These are phyloP conservation scores for Meda fulgida DNA, from an alignment of 2,797 vertebrate species.

Conservation along the genomic window DNA sequence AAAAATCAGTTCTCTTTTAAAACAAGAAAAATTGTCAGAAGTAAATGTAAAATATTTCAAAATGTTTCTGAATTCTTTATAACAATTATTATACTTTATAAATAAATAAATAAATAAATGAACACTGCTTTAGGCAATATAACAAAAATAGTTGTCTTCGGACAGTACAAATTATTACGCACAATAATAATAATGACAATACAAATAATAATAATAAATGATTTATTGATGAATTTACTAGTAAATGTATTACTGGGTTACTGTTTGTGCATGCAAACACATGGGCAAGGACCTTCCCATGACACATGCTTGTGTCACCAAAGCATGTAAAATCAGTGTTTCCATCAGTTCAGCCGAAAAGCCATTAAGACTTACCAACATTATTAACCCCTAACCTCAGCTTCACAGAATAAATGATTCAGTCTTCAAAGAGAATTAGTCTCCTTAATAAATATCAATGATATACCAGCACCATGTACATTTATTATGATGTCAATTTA, in stretches of 20 bases:
- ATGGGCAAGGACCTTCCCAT: background rate
- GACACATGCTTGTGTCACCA: background rate
- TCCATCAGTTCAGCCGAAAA: slow-evolving; percentile 22
- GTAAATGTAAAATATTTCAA: background rate
- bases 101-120: background rate
- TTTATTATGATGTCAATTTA: slow-evolving; percentile 18
- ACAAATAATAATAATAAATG: background rate
- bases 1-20: slow-evolving; percentile 8
- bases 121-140: background rate
- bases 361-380: slow-evolving; percentile 27
- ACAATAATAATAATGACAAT: background rate
- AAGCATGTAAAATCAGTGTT: slow-evolving; percentile 12
- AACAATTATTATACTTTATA: background rate
- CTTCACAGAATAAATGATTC: slow-evolving; percentile 38
- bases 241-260: background rate
- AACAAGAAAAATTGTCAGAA: background rate
- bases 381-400: slow-evolving; percentile 57
- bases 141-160: background rate
- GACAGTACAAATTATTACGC: background rate
- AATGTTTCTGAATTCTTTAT: background rate
- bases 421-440: background rate
- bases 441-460: slow-evolving; percentile 50
- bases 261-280: background rate
- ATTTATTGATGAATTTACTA: background rate
- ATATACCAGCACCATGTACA: slow-evolving; percentile 21